phyloP scores from a whole-genome alignment of 2,797 vertebrate species.

The Parambassis ranga region DNA sequence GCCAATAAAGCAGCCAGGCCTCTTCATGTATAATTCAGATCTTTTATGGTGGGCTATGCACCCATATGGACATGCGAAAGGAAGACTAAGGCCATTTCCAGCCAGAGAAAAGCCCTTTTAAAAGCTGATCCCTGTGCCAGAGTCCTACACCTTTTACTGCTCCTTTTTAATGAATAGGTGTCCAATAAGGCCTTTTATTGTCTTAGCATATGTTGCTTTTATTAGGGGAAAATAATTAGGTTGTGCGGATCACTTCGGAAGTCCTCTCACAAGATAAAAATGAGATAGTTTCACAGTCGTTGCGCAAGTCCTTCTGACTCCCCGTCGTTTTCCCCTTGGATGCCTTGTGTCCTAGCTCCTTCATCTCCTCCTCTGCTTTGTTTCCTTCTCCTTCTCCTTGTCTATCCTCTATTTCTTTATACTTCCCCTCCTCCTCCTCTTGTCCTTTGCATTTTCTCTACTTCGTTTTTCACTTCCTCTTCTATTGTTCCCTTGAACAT shows the following conservation, averaged over 20 bases:
- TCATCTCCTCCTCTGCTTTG: conserved; percentile 52
- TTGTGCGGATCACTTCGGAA: conserved; percentile 98
- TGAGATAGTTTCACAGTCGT: conserved; percentile 99
- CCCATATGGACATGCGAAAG: conserved; percentile 76
- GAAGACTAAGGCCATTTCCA: conserved; percentile 80
- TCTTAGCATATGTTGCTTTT: conserved; percentile 99
- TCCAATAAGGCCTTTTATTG: conserved; percentile 99
- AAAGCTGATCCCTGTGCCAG: conserved; percentile 80
- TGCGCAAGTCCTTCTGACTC: conserved; percentile 98
- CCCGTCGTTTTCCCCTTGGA: conserved; percentile 93
- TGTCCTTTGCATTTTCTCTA: conserved; percentile 56
- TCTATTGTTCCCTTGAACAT: conserved; percentile 62
- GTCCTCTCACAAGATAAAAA: conserved; percentile 97
- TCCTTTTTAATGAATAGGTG: conserved; percentile 91
- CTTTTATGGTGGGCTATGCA: conserved; percentile 79
- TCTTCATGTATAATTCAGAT: conserved; percentile 85
- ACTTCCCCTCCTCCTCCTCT: conserved; percentile 44
- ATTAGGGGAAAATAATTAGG: conserved; percentile 99
- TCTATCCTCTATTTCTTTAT: conserved; percentile 44
- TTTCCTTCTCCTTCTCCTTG: conserved; percentile 48
- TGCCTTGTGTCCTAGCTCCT: conserved; percentile 88
- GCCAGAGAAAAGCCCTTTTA: conserved; percentile 80
- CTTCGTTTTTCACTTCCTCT: conserved; percentile 47
- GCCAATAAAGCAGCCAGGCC: conserved; percentile 80
- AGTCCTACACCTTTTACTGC: conserved; percentile 83